Conservation (phyloP, 2,113 vertebrate genomes). For the Hemicordylus capensis region DNA sequence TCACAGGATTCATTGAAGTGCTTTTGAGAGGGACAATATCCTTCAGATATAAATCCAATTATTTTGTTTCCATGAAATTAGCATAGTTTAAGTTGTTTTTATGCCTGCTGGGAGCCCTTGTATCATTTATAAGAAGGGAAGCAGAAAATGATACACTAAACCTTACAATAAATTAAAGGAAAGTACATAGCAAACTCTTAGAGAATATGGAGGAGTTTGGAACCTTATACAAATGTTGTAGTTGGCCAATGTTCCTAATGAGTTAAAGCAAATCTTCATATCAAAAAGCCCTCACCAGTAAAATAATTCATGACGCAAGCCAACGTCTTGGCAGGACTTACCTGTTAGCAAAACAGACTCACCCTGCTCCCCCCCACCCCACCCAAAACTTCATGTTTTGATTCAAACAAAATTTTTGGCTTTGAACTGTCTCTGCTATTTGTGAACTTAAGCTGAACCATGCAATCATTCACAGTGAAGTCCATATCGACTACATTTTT, state of each 20-base stretch:
- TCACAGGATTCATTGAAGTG: conserved; percentile 46
- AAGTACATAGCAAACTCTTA: neutral
- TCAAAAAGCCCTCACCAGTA: neutral
- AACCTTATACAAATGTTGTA: neutral
- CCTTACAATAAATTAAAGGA: conserved; percentile 25
- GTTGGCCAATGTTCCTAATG: neutral
- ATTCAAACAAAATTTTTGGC: conserved; percentile 16
- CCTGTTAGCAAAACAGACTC: conserved; percentile 20
- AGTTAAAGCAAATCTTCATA: neutral
- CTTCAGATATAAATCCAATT: conserved; percentile 54
- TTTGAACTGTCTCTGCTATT: neutral
- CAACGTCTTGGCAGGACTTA: neutral
- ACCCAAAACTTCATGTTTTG: neutral
- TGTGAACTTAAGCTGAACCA: conserved; percentile 14
- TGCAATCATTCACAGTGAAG: neutral
- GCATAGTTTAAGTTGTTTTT: conserved; percentile 50
- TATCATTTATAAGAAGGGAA: conserved; percentile 29
- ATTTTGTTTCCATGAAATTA: conserved; percentile 59
- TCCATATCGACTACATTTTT: neutral
- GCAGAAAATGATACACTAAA: conserved; percentile 10
- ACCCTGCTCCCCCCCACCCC: too few species aligned
- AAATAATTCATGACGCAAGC: neutral
- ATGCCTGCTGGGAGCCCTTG: conserved; percentile 2
- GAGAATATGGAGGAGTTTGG: neutral
- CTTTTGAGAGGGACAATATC: conserved; percentile 51